phyloP scores from a whole-genome alignment of 2,797 vertebrate genomes.

The Crypturellus tataupa region DNA sequence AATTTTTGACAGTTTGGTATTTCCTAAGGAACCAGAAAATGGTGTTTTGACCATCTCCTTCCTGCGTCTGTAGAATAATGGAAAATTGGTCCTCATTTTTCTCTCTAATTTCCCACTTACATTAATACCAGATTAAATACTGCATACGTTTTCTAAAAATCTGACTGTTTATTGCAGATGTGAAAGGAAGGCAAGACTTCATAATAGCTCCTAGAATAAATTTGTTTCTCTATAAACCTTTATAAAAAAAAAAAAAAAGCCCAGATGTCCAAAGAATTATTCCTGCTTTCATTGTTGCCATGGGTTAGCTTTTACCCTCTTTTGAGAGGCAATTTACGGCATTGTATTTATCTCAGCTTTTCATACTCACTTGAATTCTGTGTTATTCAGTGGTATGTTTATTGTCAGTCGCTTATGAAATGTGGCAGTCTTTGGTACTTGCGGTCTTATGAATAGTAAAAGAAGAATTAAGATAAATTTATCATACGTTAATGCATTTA shows the following conservation, averaged over 20 bases:
- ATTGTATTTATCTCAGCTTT: background rate
- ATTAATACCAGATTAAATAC: constrained; percentile 4
- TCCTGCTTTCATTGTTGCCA: background rate
- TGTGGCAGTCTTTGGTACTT: background rate
- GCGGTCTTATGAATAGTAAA: background rate
- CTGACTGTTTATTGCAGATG: background rate
- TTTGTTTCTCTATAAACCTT: background rate
- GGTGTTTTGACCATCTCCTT: background rate
- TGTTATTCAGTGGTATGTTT: fast-evolving
- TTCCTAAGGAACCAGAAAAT: background rate
- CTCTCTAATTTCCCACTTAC: background rate
- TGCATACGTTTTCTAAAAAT: background rate
- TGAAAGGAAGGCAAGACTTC: background rate
- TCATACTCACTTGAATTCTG: background rate
- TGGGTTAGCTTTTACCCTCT: background rate
- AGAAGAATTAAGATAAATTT: background rate
- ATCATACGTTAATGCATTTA: background rate
- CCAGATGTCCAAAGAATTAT: background rate
- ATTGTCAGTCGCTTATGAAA: background rate
- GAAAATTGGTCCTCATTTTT: background rate
- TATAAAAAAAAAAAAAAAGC: background rate
- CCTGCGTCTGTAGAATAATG: background rate
- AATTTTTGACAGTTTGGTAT: background rate
- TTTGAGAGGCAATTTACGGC: background rate
- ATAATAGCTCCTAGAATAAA: background rate